Evolutionary conservation across 1,140 invertebrate genomes (phyloP).

Genomic region (Diorhabda carinulata): DNA sequence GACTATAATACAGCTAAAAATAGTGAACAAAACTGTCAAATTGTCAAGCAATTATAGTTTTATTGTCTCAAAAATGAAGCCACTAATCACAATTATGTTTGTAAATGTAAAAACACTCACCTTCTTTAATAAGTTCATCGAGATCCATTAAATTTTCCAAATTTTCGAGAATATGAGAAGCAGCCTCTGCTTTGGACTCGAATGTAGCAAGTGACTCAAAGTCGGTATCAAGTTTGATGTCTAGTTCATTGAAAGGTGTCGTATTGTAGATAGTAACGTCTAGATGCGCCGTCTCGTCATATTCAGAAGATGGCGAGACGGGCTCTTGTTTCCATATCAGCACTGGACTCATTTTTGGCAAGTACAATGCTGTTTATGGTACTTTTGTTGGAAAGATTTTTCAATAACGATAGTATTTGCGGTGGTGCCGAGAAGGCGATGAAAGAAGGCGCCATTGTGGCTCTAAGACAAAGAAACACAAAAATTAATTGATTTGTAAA

Average conservation of each 20-base stretch:
- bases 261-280: slow-evolving; percentile 36
- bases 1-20: too few species aligned
- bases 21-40: too few species aligned
- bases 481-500: neutral
- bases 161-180: slow-evolving; percentile 41
- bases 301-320: slow-evolving; percentile 46
- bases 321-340: slow-evolving; percentile 52
- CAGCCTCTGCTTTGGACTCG: slow-evolving; percentile 40
- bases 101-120: slow-evolving; percentile 21
- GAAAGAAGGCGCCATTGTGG: slow-evolving; percentile 42
- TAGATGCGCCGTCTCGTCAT: slow-evolving; percentile 37
- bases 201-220: slow-evolving; percentile 21
- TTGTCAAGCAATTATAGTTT: too few species aligned
- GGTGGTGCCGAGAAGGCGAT: slow-evolving; percentile 36
- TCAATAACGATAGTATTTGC: slow-evolving; percentile 26
- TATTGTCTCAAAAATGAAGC: too few species aligned
- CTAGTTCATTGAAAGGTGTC: slow-evolving; percentile 28
- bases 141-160: slow-evolving; percentile 43
- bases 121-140: slow-evolving; percentile 43
- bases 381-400: slow-evolving; percentile 33
- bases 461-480: slow-evolving; percentile 37
- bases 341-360: slow-evolving; percentile 42
- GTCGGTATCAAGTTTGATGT: slow-evolving; percentile 39
- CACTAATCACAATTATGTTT: too few species aligned
- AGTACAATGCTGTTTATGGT: slow-evolving; percentile 23